Base-by-base conservation (phyloP, 2,797 vertebrate genomes). In the Holocentrus rufus region DNA sequence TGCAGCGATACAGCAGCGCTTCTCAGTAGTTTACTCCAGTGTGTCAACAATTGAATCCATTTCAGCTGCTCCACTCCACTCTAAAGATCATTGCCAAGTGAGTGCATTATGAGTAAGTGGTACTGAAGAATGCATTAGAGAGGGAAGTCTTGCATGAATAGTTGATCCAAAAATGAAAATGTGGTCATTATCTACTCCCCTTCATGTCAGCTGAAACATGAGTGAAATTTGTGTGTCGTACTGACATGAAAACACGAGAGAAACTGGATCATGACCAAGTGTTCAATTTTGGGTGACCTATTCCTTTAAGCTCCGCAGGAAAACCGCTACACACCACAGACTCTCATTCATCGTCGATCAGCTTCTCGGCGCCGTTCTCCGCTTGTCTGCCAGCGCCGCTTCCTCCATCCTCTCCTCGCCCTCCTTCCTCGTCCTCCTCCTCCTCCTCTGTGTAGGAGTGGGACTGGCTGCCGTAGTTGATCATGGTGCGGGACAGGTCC, bases 401-500 rank as follows among this genome's bases (percentile, higher is more conserved):
- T 46, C 84, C 79, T 36, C 78, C 79, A 22, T 78, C 85, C 57
- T 77, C 80, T 62, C 59, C 31, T 74, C 77, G 31, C 25, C 62
- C 11, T 3, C 62, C 30, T 31, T 31, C 74, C 27, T 90, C 91
- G 17, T 87, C 91, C 11, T 92, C 92, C 0, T 93, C 94, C 0
- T 94, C 94, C 1, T 94, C 93, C 0, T 97, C 96, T 0, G 92
- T 88, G 81, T 95, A 96, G 0, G 87, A 81, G 62, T 94, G 90
- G 0, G 94, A 92, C 82, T 95, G 96, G 86, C 94, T 93, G 83
- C 96, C 93, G 55, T 98, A 99, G 94, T 85, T 97, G 84, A 98
- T 92, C 47, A 93, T 98, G 71, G 98, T 99, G 74, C 95, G 96
- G 6, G 97, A 96, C 62, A 99, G 95, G 87, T 99, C 98, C 92